Evolutionary conservation across 2,797 vertebrate species (phyloP), one percentile per base, ranked within the genome.

Genomic region (Crocidura indochinensis): DNA sequence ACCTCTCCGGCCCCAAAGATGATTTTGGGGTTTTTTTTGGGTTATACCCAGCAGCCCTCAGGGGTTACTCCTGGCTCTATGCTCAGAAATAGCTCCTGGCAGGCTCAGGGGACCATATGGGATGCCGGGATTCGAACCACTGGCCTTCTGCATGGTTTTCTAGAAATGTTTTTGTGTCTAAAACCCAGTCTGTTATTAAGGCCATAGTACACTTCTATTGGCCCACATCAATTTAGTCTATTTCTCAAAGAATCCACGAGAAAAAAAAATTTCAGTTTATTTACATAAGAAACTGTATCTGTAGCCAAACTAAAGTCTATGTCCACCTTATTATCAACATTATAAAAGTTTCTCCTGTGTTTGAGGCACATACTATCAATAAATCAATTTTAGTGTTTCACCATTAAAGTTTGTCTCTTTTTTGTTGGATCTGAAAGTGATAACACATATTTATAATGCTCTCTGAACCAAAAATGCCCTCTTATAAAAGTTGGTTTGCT

Each of bases 381-480:
- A 96, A 95, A 95, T 97, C 93, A 86, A 27, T 85, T 86, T 94
- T 88, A 92, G 75, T 82, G 81, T 77, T 94, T 94, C 88, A 94
- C 87, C 88, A 88, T 95, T 92, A 95, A 95, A 97, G 96, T 81
- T 96, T 94, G 68, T 88, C 91, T 96, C 60, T 88, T 91, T 60
- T 91, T 76, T 78, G 67, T 92, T 94, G 91, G 77, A 62, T 96
- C 74, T 88, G 77, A 95, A 96, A 97, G 91, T 96, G 96, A 97
- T 97, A 97, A 94, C 92, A 94, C 74, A 94, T 90, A 91, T 97
- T 97, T 97, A 95, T 87, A 96, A 93, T 71, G 87, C 8, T 62
- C 92, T 71, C 90, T 96, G 94, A 97, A 91, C 90, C 67, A 31
- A 49, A 76, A 94, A 96, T 96, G 69, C 95, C 96, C 95, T 95